phyloP scores from a whole-genome alignment of 2,888 invertebrate genomes.

The Pollenia angustigena region DNA sequence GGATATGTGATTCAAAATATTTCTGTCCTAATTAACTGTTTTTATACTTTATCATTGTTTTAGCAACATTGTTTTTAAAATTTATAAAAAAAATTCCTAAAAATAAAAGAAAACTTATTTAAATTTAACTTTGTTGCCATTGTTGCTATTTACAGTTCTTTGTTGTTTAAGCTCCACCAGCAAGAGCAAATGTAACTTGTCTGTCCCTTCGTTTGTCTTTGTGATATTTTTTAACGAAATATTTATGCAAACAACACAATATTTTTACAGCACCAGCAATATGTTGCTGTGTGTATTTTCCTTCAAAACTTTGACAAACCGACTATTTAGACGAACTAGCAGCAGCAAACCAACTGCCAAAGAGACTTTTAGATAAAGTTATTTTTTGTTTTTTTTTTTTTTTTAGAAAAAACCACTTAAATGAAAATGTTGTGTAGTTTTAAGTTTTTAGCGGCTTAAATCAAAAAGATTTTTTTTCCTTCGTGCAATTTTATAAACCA shows the following conservation, averaged over 20 bases:
- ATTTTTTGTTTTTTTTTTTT: constrained; percentile 7
- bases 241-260: constrained; percentile 50
- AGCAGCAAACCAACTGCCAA: not conserved
- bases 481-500: constrained; percentile 36
- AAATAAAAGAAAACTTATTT: not conserved
- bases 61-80: not conserved
- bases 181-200: constrained; percentile 4
- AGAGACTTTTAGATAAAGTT: constrained; percentile 19
- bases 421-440: constrained; percentile 66
- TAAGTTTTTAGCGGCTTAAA: constrained; percentile 66
- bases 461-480: constrained; percentile 63
- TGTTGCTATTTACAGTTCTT: not conserved
- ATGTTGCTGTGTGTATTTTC: constrained; percentile 38
- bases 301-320: constrained; percentile 41
- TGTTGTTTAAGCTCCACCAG: not conserved
- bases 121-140: not conserved
- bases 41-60: not conserved
- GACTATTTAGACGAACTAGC: constrained; percentile 2
- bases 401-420: constrained; percentile 58
- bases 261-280: not conserved
- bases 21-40: not conserved
- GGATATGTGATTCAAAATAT: too few relatives aligned
- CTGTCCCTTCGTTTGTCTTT: not conserved
- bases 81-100: not conserved
- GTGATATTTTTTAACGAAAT: constrained; percentile 30